Conservation (phyloP, 2,888 invertebrate genomes). For the Callimorpha dominula region DNA sequence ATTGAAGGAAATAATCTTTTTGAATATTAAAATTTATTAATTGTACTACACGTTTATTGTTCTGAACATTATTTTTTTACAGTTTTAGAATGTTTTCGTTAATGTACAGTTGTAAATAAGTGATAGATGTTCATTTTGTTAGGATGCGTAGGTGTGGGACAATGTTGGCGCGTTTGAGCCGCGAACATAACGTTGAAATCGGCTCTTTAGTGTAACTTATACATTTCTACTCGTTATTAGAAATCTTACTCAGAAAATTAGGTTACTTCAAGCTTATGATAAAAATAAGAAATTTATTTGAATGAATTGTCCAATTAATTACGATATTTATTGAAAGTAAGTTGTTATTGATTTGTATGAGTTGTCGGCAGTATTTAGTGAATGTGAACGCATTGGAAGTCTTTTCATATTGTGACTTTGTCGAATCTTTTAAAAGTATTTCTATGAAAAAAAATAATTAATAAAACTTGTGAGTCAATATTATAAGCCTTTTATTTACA, state of each 20-base stretch:
- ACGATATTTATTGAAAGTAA: constrained; percentile 83
- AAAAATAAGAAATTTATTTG: constrained; percentile 74
- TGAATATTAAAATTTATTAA: constrained; percentile 75
- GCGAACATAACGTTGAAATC: constrained; percentile 4
- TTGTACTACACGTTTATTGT: constrained; percentile 79
- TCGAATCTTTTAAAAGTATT: constrained; percentile 85
- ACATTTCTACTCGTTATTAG: constrained; percentile 41
- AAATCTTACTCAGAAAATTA: constrained; percentile 54
- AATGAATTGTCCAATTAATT: constrained; percentile 81
- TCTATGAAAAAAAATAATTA: constrained; percentile 81
- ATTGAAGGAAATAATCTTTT: constrained; percentile 62
- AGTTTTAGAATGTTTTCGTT: constrained; percentile 80
- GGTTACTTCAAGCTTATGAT: constrained; percentile 61
- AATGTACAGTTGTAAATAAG: constrained; percentile 85
- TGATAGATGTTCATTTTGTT: constrained; percentile 78
- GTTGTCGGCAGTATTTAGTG: constrained; percentile 79
- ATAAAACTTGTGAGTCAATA: constrained; percentile 79
- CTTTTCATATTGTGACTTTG: constrained; percentile 85
- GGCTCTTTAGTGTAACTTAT: constrained; percentile 23
- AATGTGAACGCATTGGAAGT: constrained; percentile 78
- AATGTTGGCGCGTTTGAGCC: constrained; percentile 17
- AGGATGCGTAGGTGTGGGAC: constrained; percentile 54
- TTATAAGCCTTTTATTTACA: constrained; percentile 66
- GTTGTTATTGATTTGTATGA: constrained; percentile 82
- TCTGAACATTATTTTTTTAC: constrained; percentile 80